Evolutionary conservation across 2,113 vertebrate genomes (phyloP).

Genomic region (Emydocephalus ijimae): DNA sequence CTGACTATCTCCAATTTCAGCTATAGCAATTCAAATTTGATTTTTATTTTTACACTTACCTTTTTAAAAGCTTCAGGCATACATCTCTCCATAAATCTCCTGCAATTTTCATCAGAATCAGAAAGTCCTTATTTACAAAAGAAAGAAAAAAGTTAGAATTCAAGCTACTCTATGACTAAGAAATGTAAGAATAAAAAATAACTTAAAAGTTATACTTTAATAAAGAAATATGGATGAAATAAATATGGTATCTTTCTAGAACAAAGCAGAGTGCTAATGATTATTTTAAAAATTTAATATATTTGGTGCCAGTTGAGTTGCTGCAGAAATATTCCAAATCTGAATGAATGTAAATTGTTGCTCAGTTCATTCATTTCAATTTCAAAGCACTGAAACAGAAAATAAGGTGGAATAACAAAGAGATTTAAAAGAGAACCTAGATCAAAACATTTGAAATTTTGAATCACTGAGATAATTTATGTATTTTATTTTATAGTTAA

Average conservation of each 20-base stretch:
- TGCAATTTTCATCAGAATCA: conserved; percentile 97
- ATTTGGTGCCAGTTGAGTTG: background rate
- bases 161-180: background rate
- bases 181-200: background rate
- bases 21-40: background rate
- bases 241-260: background rate
- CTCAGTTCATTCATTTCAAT: background rate
- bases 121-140: conserved; percentile 81
- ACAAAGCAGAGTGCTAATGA: background rate
- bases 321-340: background rate
- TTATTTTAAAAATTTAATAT: background rate
- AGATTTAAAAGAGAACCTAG: background rate
- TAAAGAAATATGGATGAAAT: background rate
- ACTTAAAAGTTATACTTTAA: background rate
- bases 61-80: conserved; percentile 99
- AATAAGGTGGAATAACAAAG: background rate
- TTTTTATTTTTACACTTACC: conserved; percentile 66
- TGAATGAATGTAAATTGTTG: background rate
- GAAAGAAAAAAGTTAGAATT: background rate
- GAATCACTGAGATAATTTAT: background rate
- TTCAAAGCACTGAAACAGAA: background rate
- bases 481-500: background rate
- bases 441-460: background rate
- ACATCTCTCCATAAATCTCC: conserved; percentile 94
- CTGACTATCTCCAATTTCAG: background rate